Conservation (phyloP, 2,113 vertebrate species). For the Diadophis punctatus region DNA sequence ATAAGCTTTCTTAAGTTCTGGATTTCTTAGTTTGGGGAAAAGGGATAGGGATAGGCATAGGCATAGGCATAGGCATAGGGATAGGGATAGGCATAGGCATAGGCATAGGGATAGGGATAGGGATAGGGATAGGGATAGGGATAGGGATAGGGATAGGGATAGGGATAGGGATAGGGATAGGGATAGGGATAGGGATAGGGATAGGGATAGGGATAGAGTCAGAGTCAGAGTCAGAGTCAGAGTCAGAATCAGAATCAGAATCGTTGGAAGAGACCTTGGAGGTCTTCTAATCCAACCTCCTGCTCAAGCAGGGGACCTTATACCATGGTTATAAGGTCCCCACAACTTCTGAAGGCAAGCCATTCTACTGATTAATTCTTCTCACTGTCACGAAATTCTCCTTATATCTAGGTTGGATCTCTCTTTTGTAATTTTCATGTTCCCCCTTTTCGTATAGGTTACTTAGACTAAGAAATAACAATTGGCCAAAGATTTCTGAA, state of each 20-base stretch:
- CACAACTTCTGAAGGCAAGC: neutral
- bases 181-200: neutral
- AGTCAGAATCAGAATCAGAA: neutral
- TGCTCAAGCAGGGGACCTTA: neutral
- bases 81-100: neutral
- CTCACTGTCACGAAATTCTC: neutral
- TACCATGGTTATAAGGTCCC: no score
- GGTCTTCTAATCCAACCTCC: neutral
- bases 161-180: neutral
- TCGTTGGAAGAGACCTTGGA: neutral
- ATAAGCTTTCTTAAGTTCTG: neutral
- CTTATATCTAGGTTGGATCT: neutral
- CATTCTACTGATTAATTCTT: neutral
- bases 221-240: no score
- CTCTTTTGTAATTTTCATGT: neutral
- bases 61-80: neutral
- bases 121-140: neutral
- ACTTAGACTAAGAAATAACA: neutral
- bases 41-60: neutral
- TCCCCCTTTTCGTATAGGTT: neutral
- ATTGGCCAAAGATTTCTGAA: neutral
- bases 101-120: neutral
- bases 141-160: neutral
- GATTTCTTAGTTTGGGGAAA: neutral
- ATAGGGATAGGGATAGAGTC: neutral